Conservation (phyloP, 2,888 invertebrate genomes). For the Chirona hameri region DNA sequence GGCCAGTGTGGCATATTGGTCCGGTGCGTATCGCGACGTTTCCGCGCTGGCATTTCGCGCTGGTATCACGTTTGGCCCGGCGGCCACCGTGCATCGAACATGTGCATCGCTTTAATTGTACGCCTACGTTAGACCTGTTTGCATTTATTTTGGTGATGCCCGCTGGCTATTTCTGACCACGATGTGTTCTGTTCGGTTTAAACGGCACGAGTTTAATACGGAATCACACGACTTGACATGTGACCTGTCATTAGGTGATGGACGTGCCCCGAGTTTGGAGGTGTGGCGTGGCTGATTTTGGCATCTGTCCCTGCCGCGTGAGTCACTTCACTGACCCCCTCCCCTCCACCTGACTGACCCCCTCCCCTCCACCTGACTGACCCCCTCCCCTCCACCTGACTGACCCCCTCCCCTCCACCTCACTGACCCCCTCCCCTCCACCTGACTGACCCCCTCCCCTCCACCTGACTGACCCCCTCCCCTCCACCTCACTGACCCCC, state of each 20-base stretch:
- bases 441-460: background rate
- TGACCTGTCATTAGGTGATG: background rate
- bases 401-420: background rate
- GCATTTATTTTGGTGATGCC: background rate
- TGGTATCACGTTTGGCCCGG: too few relatives aligned
- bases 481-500: background rate
- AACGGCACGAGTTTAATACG: background rate
- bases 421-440: background rate
- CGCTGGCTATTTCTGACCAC: background rate
- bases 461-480: background rate
- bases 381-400: background rate
- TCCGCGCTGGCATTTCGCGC: too few relatives aligned
- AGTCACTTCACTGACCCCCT: background rate
- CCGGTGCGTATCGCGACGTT: too few relatives aligned
- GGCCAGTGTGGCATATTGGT: too few relatives aligned
- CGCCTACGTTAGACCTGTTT: too few relatives aligned
- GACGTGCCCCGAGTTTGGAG: background rate
- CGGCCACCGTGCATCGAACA: too few relatives aligned
- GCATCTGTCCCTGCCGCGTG: background rate
- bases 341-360: background rate
- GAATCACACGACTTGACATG: background rate
- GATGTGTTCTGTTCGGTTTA: background rate
- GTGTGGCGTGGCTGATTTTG: background rate
- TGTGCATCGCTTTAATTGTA: too few relatives aligned
- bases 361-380: background rate